Conservation (phyloP, 2,888 invertebrate species). For the Cheilosia grossa region DNA sequence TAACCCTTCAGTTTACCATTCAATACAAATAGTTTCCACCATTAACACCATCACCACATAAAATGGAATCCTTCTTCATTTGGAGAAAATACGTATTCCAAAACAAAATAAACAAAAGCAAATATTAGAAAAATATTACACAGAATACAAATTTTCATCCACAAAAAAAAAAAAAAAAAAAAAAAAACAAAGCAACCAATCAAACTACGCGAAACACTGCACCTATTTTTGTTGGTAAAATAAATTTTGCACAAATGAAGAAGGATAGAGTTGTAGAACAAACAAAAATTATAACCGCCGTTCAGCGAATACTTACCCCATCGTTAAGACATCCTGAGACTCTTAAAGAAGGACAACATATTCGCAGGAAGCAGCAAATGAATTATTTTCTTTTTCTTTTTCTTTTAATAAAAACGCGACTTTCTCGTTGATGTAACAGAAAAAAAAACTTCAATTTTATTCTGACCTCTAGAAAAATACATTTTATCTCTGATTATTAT, state of each 20-base stretch:
- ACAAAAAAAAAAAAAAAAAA: slow-evolving; percentile 40
- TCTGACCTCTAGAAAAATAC: slow-evolving; percentile 71
- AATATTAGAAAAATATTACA: slow-evolving; percentile 9
- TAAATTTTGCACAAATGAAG: slow-evolving; percentile 84
- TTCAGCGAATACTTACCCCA: slow-evolving; percentile 71
- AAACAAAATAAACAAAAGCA: slow-evolving; percentile 34
- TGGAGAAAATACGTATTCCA: slow-evolving; percentile 60
- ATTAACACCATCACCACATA: slow-evolving; percentile 58
- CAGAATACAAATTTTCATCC: slow-evolving; percentile 7
- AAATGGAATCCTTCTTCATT: slow-evolving; percentile 80
- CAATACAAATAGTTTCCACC: slow-evolving; percentile 23
- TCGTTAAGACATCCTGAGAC: slow-evolving; percentile 68
- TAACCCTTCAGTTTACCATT: background rate
- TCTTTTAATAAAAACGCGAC: slow-evolving; percentile 57
- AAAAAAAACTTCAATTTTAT: slow-evolving; percentile 61
- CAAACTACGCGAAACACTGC: slow-evolving; percentile 56
- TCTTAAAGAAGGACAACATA: slow-evolving; percentile 72
- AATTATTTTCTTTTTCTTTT: slow-evolving; percentile 15
- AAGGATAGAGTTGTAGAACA: slow-evolving; percentile 85
- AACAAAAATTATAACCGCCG: slow-evolving; percentile 21
- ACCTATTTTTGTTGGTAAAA: slow-evolving; percentile 46
- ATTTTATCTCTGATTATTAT: slow-evolving; percentile 57
- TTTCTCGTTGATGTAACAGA: slow-evolving; percentile 57
- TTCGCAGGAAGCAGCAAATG: slow-evolving; percentile 44
- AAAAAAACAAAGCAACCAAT: slow-evolving; percentile 60